phyloP scores from a whole-genome alignment of 1,140 invertebrate species.

The Trichonephila inaurata region DNA sequence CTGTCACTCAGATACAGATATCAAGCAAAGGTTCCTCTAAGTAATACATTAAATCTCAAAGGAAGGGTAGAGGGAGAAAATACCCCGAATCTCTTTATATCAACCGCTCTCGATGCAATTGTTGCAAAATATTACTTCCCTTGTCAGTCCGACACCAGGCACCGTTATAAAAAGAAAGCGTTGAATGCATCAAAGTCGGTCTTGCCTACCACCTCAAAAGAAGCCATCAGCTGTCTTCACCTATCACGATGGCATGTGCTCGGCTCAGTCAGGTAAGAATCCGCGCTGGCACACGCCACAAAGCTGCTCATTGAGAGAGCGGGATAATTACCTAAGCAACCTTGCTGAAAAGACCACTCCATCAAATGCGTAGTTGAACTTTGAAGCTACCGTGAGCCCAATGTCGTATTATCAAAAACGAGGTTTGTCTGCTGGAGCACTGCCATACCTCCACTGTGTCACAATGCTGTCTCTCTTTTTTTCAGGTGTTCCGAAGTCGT shows the following conservation, averaged over 20 bases:
- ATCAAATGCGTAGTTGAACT: constrained; percentile 71
- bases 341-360: constrained; percentile 37
- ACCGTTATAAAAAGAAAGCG: constrained; percentile 15
- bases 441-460: neutral
- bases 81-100: too few species aligned
- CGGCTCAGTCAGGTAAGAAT: neutral
- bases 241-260: constrained; percentile 6
- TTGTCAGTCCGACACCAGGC: constrained; percentile 6
- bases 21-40: too few species aligned
- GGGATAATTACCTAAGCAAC: constrained; percentile 56
- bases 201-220: neutral
- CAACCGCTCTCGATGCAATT: neutral
- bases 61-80: too few species aligned
- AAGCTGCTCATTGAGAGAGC: constrained; percentile 1
- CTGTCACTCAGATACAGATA: too few species aligned
- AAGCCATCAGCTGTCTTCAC: constrained; percentile 60
- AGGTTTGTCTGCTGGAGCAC: neutral
- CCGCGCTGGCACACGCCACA: neutral
- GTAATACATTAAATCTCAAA: too few species aligned
- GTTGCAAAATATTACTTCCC: constrained; percentile 23
- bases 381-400: constrained; percentile 31
- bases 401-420: neutral
- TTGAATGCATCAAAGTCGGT: neutral
- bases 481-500: neutral
- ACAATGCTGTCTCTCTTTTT: neutral